Evolutionary conservation across 2,888 invertebrate genomes (phyloP), one percentile per base, ranked within the genome.

Genomic region (Cerastoderma edule): DNA sequence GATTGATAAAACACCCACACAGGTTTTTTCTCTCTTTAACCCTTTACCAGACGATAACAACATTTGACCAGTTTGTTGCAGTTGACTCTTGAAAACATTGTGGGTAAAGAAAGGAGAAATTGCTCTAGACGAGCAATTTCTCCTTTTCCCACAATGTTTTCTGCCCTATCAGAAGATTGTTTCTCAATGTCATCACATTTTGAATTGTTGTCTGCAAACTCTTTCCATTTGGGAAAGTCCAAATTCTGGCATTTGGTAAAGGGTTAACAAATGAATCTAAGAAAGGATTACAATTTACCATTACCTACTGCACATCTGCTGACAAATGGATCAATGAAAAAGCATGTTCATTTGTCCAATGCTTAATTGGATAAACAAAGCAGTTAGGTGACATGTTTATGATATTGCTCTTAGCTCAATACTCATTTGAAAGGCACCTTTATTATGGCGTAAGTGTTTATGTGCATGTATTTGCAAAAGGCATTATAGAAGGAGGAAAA

Each of bases 141-240:
- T 24, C 24, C n/a, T 22, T 53, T 53, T 53, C 53, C 53, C 24
- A 53, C n/a, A 53, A 53, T 53, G 24, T 53, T 19, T 53, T 53
- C 24, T 2, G 24, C 5, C 22, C 53, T 53, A 1, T 22, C 5
- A 2, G 1, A n/a, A n/a, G n/a, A n/a, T n/a, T n/a, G n/a, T n/a
- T n/a, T n/a, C n/a, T n/a, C n/a, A n/a, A n/a, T n/a, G 19, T 53
- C 1, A 53, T 13, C 53, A 4, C 2, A 2, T 3, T 53, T 2
- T 8, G 2, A 2, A 24, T 2, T 53, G 2, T 53, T 8, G 53
- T 53, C 5, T 22, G 1, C 53, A 53, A 24, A 2, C 24, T 13
- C 53, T 53, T 22, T 53, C 2, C n/a, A 1, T 53, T 53, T 53
- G 53, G 24, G 24, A n/a, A n/a, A 53, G 53, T 53, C 53, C 5